Evolutionary conservation across 2,888 invertebrate species (phyloP).

Genomic region (Junonia oenone): DNA sequence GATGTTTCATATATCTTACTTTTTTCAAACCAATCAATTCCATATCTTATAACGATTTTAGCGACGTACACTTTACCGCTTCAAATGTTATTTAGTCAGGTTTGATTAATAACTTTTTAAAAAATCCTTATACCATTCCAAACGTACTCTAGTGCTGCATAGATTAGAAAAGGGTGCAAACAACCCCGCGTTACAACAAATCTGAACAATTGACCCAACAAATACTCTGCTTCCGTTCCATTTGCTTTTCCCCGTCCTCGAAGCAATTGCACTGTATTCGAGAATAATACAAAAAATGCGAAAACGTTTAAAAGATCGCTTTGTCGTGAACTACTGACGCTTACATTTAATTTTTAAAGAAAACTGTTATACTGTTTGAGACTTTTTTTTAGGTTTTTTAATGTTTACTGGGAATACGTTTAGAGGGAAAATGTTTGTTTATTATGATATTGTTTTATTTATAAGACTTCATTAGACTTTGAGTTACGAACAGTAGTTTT

Average conservation of each 20-base stretch:
- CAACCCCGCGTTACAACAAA: constrained; percentile 32
- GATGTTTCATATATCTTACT: no score
- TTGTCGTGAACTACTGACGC: constrained; percentile 13
- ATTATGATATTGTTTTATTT: neutral
- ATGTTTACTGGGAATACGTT: constrained; percentile 1
- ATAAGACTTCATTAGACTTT: neutral
- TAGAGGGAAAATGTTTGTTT: neutral
- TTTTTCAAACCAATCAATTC: no score
- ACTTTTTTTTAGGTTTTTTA: constrained; percentile 11
- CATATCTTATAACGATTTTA: no score
- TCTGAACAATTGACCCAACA: constrained; percentile 35
- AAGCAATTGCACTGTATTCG: constrained; percentile 24
- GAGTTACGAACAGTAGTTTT: no score
- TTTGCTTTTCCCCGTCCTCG: constrained; percentile 24
- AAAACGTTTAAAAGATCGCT: constrained; percentile 14
- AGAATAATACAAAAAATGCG: constrained; percentile 7
- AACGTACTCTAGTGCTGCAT: neutral
- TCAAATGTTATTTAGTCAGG: no score
- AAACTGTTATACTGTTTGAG: constrained; percentile 7
- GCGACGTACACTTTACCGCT: no score
- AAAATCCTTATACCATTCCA: neutral
- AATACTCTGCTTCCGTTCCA: constrained; percentile 23
- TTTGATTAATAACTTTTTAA: no score
- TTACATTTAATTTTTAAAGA: constrained; percentile 13
- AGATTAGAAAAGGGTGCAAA: constrained; percentile 32